phyloP scores from a whole-genome alignment of 2,113 vertebrate species.

The Malurus melanocephalus region DNA sequence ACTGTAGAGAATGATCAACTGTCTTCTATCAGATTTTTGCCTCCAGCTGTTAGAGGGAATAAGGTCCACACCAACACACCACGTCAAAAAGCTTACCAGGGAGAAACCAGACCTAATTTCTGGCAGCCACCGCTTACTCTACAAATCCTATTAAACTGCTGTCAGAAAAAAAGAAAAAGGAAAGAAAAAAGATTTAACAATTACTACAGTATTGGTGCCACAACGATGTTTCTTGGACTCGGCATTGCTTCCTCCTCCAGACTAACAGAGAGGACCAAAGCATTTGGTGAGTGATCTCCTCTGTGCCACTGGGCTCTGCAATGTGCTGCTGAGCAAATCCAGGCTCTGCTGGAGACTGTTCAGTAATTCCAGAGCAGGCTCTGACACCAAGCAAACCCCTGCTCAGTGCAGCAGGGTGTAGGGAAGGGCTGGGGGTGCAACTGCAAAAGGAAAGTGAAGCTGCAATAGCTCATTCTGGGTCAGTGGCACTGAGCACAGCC shows the following conservation, averaged over 20 bases:
- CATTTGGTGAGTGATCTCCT: rapidly evolving
- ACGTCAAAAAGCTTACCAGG: neutral
- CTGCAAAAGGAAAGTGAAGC: neutral
- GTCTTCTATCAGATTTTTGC: neutral
- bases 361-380: neutral
- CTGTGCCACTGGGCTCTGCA: neutral
- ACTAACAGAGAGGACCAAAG: neutral
- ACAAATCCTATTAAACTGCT: neutral
- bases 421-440: neutral
- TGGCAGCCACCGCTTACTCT: neutral
- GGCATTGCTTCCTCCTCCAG: neutral
- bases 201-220: neutral
- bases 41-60: neutral
- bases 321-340: neutral
- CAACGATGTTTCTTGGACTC: neutral
- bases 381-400: neutral
- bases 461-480: neutral
- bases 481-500: neutral
- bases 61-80: neutral
- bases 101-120: neutral
- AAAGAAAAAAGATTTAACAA: neutral
- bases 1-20: neutral
- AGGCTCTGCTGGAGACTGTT: neutral
- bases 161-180: neutral
- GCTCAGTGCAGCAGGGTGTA: neutral